Conservation (phyloP, 1,140 invertebrate genomes). For the Cydia amplana region DNA sequence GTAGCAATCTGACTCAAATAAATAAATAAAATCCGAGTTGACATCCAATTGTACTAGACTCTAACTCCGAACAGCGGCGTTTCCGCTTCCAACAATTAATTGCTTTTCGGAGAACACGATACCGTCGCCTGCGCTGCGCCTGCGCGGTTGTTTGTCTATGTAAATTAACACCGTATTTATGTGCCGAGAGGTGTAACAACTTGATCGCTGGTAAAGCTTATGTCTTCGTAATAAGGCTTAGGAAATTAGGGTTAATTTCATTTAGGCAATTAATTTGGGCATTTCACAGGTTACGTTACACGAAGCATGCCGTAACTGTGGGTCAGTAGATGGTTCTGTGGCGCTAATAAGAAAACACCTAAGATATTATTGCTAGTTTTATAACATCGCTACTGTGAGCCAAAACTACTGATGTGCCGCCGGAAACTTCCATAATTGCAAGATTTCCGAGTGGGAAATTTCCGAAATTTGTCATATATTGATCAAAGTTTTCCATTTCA, state of each 20-base stretch:
- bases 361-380: too few relatives aligned
- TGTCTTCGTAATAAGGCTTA: too few relatives aligned
- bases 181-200: background rate
- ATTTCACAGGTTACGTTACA: background rate
- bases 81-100: conserved; percentile 15
- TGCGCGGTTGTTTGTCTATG: conserved; percentile 12
- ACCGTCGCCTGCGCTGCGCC: background rate
- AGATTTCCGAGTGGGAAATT: too few relatives aligned
- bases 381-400: too few relatives aligned
- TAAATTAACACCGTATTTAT: background rate
- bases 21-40: background rate
- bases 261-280: conserved; percentile 6
- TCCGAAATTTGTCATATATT: too few relatives aligned
- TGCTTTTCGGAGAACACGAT: conserved; percentile 9
- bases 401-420: too few relatives aligned
- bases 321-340: background rate
- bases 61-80: background rate
- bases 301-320: background rate
- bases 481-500: too few relatives aligned
- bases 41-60: background rate
- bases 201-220: too few relatives aligned
- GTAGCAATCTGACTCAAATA: background rate
- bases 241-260: background rate
- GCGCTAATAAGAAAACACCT: background rate
- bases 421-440: too few relatives aligned